These are phyloP conservation scores for Unio delphinus DNA, from an alignment of 2,888 invertebrate species.

Conservation along the genomic window DNA sequence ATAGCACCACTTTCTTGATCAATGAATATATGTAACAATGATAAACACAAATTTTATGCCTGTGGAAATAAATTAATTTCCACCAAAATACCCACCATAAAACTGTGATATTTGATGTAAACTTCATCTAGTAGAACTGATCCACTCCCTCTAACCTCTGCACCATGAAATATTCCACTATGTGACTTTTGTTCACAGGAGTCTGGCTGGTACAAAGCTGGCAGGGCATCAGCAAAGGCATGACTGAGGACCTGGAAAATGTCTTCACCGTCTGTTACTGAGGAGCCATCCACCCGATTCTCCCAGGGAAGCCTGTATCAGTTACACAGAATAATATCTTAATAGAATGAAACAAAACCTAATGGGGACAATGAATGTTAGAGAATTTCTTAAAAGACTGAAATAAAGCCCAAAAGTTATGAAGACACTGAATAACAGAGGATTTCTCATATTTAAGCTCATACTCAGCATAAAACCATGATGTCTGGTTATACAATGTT, in stretches of 20 bases:
- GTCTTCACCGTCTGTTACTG: slow-evolving; percentile 61
- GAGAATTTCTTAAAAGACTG: too few species aligned
- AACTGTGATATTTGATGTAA: slow-evolving; percentile 53
- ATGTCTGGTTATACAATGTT: too few species aligned
- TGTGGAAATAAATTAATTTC: background rate
- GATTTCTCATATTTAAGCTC: too few species aligned
- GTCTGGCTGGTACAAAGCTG: slow-evolving; percentile 43
- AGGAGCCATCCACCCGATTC: slow-evolving; percentile 31
- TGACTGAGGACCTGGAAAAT: slow-evolving; percentile 54
- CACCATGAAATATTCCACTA: slow-evolving; percentile 61
- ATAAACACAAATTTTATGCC: too few species aligned
- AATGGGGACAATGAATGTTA: too few species aligned
- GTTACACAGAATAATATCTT: too few species aligned
- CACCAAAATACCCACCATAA: slow-evolving; percentile 53
- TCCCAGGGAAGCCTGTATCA: slow-evolving; percentile 44
- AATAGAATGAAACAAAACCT: too few species aligned
- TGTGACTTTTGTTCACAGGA: slow-evolving; percentile 43
- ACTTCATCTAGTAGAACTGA: slow-evolving; percentile 62
- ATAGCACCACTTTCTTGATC: too few species aligned
- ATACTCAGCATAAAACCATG: too few species aligned
- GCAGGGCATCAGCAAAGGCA: slow-evolving; percentile 51
- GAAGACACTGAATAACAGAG: too few species aligned
- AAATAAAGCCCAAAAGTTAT: too few species aligned
- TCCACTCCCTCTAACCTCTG: slow-evolving; percentile 45
- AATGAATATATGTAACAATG: too few species aligned